phyloP scores from a whole-genome alignment of 2,888 invertebrate species.

The Lepidochitona cinerea region DNA sequence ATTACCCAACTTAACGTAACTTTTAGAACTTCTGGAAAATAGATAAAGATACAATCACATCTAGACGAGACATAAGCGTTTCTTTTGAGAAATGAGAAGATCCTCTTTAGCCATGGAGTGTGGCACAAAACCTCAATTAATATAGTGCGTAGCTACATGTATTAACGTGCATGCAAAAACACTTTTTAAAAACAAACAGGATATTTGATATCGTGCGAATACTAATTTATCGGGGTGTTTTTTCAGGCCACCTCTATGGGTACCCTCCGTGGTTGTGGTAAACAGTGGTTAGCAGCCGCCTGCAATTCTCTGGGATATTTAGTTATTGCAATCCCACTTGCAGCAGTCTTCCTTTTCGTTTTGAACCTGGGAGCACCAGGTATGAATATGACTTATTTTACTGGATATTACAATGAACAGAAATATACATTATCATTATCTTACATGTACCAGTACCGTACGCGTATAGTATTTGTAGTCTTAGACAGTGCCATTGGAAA shows the following conservation, averaged over 20 bases:
- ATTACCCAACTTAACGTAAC: too few relatives aligned
- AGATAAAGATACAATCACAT: too few relatives aligned
- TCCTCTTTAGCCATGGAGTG: too few relatives aligned
- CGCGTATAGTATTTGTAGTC: too few relatives aligned
- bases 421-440: neutral
- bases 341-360: neutral
- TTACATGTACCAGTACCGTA: neutral
- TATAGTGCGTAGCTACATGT: too few relatives aligned
- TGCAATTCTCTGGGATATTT: neutral
- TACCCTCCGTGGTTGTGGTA: neutral
- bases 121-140: too few relatives aligned
- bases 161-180: too few relatives aligned
- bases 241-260: constrained; percentile 3
- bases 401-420: neutral
- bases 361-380: neutral
- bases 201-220: neutral
- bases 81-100: too few relatives aligned
- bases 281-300: neutral
- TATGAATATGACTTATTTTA: neutral
- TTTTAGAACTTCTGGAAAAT: too few relatives aligned
- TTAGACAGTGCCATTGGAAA: too few relatives aligned
- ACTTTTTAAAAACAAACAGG: neutral
- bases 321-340: neutral
- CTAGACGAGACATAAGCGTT: too few relatives aligned
- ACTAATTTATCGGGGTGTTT: neutral